Evolutionary conservation across 35 echinoderm and acorn worm species (phyloP), one percentile per base, ranked within the genome.

Genomic region (Diadema setosum): DNA sequence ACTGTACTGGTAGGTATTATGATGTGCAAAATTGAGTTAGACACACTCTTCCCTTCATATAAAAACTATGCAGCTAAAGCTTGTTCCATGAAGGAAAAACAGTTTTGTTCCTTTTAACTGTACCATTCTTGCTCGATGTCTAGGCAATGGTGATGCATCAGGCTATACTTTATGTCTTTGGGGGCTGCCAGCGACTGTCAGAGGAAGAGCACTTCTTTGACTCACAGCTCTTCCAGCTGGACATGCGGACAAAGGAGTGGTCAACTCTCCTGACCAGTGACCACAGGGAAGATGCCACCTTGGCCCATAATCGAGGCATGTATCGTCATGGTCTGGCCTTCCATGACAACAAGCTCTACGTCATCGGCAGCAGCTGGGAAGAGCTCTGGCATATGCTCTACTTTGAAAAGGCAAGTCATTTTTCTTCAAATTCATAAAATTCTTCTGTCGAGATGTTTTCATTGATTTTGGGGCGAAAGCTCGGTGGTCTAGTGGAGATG

Each of bases 171-270:
- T 94, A 81, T 44, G 82, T 94, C 14, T 94, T 63, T 44, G 92
- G 92, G 45, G 92, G 92, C 4, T 94, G 92, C 70, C 37, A 87
- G 8, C 86, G 83, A 61, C 34, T 94, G 14, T 76, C 35, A 16
- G 81, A 84, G 56, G 82, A 63, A 6, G 86, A 94, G 5, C 88
- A 85, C 55, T 74, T 90, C 18, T 94, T 94, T 81, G 87, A 94
- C 81, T 83, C 92, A 2, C 87, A 94, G 58, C 81, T 94, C 20
- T 45, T 90, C 43, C 67, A 43, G 39, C 70, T 94, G 18, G 70
- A 94, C 58, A 41, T 89, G 25, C 32, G 35, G 43, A 90, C 36
- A 35, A 70, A 84, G 8, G 56, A 29, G 15, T 94, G 92, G 92
- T 80, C 45, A 0, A 25, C 60, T 1, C 24, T 94, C 20, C 82